Conservation (phyloP, 2,888 invertebrate genomes). For the Globia sparganii region DNA sequence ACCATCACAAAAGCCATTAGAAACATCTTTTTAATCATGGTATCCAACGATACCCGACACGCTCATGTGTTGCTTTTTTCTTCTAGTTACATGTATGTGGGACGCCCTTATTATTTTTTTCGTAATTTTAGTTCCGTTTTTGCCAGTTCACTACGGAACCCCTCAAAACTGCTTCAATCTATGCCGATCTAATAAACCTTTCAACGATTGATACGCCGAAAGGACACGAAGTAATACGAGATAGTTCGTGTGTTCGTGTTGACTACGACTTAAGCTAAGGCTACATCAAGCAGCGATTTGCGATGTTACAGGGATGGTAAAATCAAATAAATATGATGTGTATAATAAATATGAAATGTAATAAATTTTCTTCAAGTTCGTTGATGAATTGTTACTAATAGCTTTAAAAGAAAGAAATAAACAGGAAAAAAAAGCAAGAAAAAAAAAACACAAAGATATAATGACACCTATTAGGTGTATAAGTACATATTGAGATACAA, state of each 20-base stretch:
- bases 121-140: background rate
- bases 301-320: background rate
- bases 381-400: background rate
- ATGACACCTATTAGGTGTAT: background rate
- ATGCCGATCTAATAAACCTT: slow-evolving; percentile 25
- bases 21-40: background rate
- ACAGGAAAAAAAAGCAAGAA: background rate
- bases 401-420: background rate
- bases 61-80: background rate
- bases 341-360: background rate
- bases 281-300: slow-evolving; percentile 1
- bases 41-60: background rate
- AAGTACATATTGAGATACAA: background rate
- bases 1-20: background rate
- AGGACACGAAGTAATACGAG: slow-evolving; percentile 17
- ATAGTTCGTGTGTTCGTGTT: slow-evolving; percentile 1
- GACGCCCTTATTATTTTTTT: background rate
- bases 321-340: background rate
- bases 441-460: no score
- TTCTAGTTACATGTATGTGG: background rate
- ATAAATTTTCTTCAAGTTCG: background rate
- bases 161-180: background rate
- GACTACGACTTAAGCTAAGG: slow-evolving; percentile 7
- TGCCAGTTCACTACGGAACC: background rate
- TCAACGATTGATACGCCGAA: slow-evolving; percentile 12